These are phyloP conservation scores for Tachina grossa DNA, from an alignment of 2,888 invertebrate species.

Conservation along the genomic window DNA sequence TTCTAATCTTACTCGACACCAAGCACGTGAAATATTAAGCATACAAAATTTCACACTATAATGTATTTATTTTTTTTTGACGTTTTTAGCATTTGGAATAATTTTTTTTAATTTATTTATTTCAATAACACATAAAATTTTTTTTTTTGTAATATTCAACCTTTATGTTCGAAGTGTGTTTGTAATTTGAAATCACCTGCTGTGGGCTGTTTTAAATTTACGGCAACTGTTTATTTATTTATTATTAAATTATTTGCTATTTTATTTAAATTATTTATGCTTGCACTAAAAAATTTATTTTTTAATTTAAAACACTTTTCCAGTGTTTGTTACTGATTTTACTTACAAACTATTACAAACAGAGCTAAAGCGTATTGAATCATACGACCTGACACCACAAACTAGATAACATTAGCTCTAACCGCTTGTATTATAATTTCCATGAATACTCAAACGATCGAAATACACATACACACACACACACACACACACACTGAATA, in stretches of 20 bases:
- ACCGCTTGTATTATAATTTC: slow-evolving; percentile 40
- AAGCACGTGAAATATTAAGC: slow-evolving; percentile 43
- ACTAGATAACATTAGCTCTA: slow-evolving; percentile 56
- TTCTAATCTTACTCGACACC: slow-evolving; percentile 32
- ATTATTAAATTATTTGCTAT: slow-evolving; percentile 9
- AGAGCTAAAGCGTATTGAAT: slow-evolving; percentile 59
- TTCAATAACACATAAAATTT: neutral
- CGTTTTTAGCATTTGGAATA: neutral
- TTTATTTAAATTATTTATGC: slow-evolving; percentile 15
- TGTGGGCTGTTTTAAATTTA: neutral
- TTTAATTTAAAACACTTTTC: slow-evolving; percentile 21
- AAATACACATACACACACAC: neutral
- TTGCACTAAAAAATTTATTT: neutral
- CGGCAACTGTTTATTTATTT: neutral
- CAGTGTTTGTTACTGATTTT: slow-evolving; percentile 5
- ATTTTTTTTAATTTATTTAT: neutral
- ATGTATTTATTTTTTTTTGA: neutral
- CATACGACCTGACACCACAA: slow-evolving; percentile 59
- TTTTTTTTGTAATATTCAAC: slow-evolving; percentile 34
- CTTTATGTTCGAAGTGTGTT: slow-evolving; percentile 62
- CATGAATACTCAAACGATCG: slow-evolving; percentile 46
- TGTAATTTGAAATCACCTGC: neutral
- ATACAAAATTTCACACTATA: neutral
- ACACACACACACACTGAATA: slow-evolving; percentile 1
- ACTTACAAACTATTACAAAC: slow-evolving; percentile 28